A percentile compares a stretch with the other conserved stretches of the same genome.
These are phyloP conservation scores for Oryzias woworae DNA, from an alignment of 2,113 vertebrate genomes.

Conservation along the genomic window DNA sequence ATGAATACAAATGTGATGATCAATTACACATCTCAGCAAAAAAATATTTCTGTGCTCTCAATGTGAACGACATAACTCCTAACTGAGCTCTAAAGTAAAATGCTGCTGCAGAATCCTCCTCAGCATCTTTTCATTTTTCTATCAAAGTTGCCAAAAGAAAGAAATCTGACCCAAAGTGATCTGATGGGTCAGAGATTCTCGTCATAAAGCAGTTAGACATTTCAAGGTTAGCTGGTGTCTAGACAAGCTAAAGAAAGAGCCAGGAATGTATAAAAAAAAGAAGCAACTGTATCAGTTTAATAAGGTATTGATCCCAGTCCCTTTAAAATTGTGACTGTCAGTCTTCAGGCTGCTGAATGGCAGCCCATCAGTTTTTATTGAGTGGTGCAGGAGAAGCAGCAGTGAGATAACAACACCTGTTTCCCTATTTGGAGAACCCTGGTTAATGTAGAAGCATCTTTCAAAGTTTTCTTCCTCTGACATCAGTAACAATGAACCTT, in stretches of 20 bases:
- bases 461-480: too few species aligned
- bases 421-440: conserved; percentile 20
- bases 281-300: conserved; percentile 57
- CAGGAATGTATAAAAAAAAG: conserved; percentile 11
- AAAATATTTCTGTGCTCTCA: too few species aligned
- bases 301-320: conserved; percentile 66
- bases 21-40: too few species aligned
- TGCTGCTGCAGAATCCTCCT: conserved; percentile 24
- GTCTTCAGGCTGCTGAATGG: conserved; percentile 56
- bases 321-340: conserved; percentile 55
- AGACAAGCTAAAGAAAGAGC: conserved; percentile 20
- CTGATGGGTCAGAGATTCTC: conserved; percentile 9
- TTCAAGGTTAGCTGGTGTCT: conserved; percentile 52
- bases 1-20: too few species aligned
- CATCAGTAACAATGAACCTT: too few species aligned
- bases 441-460: conserved; percentile 2
- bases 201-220: conserved; percentile 7
- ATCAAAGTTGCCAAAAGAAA: conserved; percentile 35
- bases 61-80: not conserved
- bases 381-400: conserved; percentile 38
- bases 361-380: conserved; percentile 62
- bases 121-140: conserved; percentile 1
- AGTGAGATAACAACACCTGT: conserved; percentile 46
- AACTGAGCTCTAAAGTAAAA: conserved; percentile 28
- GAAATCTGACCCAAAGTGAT: conserved; percentile 20